Base-by-base conservation (phyloP, 2,113 vertebrate species). In the Sphaerodactylus townsendi region DNA sequence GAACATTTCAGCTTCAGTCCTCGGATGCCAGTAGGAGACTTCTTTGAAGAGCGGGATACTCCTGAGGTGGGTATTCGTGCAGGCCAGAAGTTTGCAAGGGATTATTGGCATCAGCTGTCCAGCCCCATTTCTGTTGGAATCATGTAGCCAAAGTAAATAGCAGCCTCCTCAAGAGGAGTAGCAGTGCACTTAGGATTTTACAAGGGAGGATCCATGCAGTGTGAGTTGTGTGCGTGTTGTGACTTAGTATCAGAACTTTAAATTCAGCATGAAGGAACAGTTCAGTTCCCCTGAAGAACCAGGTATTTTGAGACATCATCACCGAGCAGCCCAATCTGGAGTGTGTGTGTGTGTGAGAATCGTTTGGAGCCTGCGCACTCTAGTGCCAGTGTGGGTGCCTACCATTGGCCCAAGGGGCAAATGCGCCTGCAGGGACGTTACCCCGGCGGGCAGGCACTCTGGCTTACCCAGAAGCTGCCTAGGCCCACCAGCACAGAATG, bases 1-100 rank as follows among this genome's bases (percentile, higher is more conserved):
- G 98, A 99, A 82, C 98, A 99, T 92, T 99, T 99, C 96, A 99
- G 98, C 94, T 99, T 99, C 95, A 99, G 98, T 90, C 98, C 98
- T 25, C 97, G 98, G 5, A 99, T 99, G 98, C 98, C 98, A 1
- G 97, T 99, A 76, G 98, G 98, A 59, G 98, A 99, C 71, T 99
- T 98, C 90, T 99, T 97, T n/a, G 98, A 99, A 95, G 98, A 98
- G 88, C 96, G 96, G 90, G 97, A 99, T 77, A 97, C 96, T 0
- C 90, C 97, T 0, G 97, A 98, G 97, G 98, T 99, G 77, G 75
- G 94, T 92, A 15, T n/a, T 85, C 70, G 13, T 72, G 19, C 39
- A 53, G 3, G 9, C 21, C 33, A 17, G 46, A 33, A 35, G 44
- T 69, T 80, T 79, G 37, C 80, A 33, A 56, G 64, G 11, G 53